Base-by-base conservation (phyloP, 2,797 vertebrate species). In the Anisognathus igniventris region DNA sequence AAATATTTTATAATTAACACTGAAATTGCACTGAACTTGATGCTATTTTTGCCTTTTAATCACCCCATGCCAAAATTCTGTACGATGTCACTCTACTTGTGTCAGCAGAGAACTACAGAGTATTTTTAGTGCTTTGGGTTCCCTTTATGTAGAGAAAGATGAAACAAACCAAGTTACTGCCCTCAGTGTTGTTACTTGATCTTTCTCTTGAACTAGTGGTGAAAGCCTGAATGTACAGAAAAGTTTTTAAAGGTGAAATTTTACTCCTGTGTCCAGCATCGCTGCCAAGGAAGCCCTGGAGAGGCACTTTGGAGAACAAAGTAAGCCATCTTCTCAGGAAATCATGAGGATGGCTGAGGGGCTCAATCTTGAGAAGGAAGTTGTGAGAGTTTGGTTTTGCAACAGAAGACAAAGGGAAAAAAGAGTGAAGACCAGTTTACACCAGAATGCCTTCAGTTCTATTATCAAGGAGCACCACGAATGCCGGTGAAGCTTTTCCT, bases 371-470 rank as follows among this genome's bases (percentile, higher is more conserved):
- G 99, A 99, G 96, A 99, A 99, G 94, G 99, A 99, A 97, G 99
- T 99, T 35, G 99, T 99, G 50, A 98, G 99, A 94, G 99, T 99
- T 81, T 99, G 99, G 99, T 99, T 99, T 98, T 99, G 99, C 96
- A 99, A 99, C 96, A 98, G 99, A 68, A 98, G 99, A 75, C 99
- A 99, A 90, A 98, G 99, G 83, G 99, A 99, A 97, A 99, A 99
- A 96, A 98, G 99, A 61, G 99, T 99, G 84, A 99, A 99, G 97
- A 99, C 99, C 71, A 99, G 99, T 95, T 98, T 99, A 56, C 99
- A 98, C 85, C 99, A 99, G 95, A 99, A 98, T 50, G 93, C 98
- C 44, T 99, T 98, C 91, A 97, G 62, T 68, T 96, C 97, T 54
- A 96, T 99, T 88, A 96, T 97, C 94, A 99, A 99, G 97, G 98